A percentile compares a stretch with the other conserved stretches of the same genome.
Conservation (phyloP, 2,888 invertebrate genomes). For the Sarcophaga caerulescens region DNA sequence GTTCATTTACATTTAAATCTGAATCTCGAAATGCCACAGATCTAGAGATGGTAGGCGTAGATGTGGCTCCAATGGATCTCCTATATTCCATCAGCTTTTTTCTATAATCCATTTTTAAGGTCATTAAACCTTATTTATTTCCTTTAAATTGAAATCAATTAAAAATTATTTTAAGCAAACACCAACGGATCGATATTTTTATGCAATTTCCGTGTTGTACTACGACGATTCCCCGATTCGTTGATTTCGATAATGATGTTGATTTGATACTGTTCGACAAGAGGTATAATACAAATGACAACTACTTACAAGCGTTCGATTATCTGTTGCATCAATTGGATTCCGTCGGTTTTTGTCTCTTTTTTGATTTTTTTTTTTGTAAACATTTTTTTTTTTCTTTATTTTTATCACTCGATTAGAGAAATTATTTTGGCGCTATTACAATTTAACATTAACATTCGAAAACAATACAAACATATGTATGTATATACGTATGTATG, state of each 20-base stretch:
- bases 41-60: slow-evolving; percentile 10
- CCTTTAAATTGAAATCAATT: slow-evolving; percentile 4
- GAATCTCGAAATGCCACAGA: slow-evolving; percentile 49
- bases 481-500: neutral
- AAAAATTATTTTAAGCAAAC: neutral
- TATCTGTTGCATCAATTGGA: neutral
- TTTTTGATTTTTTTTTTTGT: neutral
- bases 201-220: slow-evolving; percentile 14
- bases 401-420: slow-evolving; percentile 32
- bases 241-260: slow-evolving; percentile 32
- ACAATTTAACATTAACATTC: slow-evolving; percentile 22
- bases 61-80: slow-evolving; percentile 48
- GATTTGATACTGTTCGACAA: slow-evolving; percentile 6
- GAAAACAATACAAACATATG: slow-evolving; percentile 3
- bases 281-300: slow-evolving; percentile 36
- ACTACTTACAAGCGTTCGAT: slow-evolving; percentile 11
- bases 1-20: slow-evolving; percentile 4
- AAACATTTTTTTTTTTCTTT: slow-evolving; percentile 3
- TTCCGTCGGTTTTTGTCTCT: neutral
- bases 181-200: slow-evolving; percentile 19
- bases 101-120: slow-evolving; percentile 51
- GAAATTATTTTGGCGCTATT: slow-evolving; percentile 26
- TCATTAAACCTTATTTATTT: slow-evolving; percentile 32
- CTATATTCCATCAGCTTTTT: slow-evolving; percentile 58
- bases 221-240: slow-evolving; percentile 13